Percentiles rank a stretch among this genome's conserved stretches.
These are phyloP conservation scores for Leucopternis melanops DNA, from an alignment of 2,113 vertebrate genomes.

Conservation along the genomic window DNA sequence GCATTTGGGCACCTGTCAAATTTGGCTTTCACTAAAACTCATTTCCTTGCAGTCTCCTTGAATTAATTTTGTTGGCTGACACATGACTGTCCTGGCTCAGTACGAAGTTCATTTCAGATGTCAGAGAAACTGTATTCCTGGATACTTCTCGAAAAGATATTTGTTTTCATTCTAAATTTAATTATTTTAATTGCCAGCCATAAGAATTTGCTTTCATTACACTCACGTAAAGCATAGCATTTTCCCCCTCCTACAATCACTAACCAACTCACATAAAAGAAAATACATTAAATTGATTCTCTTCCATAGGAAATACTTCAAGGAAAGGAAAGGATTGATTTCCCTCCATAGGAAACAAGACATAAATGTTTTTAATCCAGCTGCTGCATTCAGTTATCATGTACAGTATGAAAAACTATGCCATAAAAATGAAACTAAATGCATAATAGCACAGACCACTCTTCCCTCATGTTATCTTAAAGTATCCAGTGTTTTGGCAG, in stretches of 20 bases:
- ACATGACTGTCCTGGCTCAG: background rate
- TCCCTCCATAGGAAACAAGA: slow-evolving; percentile 21
- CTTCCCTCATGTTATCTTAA: background rate
- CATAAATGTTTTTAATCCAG: slow-evolving; percentile 40
- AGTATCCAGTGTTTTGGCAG: background rate
- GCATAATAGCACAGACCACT: background rate
- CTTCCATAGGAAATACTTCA: slow-evolving; percentile 39
- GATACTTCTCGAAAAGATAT: background rate
- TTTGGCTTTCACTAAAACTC: background rate
- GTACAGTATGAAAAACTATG: slow-evolving; percentile 17
- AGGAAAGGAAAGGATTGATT: slow-evolving; percentile 36
- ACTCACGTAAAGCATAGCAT: background rate
- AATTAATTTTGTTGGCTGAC: background rate
- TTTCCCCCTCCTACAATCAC: background rate
- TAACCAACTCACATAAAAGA: background rate
- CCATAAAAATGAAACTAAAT: slow-evolving; percentile 51
- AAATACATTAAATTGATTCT: slow-evolving; percentile 33
- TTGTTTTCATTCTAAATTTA: background rate
- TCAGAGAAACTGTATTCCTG: background rate
- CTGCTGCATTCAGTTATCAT: slow-evolving; percentile 8
- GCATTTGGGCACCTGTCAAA: slow-evolving; percentile 9
- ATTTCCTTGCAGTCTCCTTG: background rate
- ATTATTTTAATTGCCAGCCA: slow-evolving; percentile 31
- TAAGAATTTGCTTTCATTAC: slow-evolving; percentile 11
- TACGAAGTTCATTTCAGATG: background rate